These are phyloP conservation scores for Tenthredo livida DNA, from an alignment of 2,888 invertebrate species.

Conservation along the genomic window DNA sequence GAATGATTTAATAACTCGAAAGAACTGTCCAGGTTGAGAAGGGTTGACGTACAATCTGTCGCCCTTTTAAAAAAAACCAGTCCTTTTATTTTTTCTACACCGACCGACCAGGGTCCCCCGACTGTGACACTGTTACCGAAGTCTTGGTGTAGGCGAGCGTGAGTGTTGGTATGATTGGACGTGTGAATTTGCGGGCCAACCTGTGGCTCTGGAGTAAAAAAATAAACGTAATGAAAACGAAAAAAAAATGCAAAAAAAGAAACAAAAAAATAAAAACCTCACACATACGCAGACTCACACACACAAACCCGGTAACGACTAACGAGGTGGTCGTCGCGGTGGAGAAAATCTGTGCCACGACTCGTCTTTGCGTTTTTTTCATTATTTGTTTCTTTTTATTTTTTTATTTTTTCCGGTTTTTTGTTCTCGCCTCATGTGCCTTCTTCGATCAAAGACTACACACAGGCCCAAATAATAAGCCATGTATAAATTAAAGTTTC, in stretches of 20 bases:
- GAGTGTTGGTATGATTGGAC: conserved; percentile 50
- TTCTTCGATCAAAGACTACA: conserved; percentile 40
- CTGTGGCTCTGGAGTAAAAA: conserved; percentile 39
- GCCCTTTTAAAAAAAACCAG: conserved; percentile 47
- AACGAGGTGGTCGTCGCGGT: conserved; percentile 47
- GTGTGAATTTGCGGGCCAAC: conserved; percentile 51
- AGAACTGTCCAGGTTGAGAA: conserved; percentile 69
- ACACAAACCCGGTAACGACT: conserved; percentile 14
- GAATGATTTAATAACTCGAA: conserved; percentile 74
- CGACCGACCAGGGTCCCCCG: not conserved
- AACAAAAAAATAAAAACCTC: not conserved
- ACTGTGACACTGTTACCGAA: conserved; percentile 24
- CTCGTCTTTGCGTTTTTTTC: not conserved
- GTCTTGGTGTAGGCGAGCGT: conserved; percentile 25
- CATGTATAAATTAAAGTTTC: conserved; percentile 26
- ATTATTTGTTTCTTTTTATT: not conserved
- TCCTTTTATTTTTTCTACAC: conserved; percentile 38
- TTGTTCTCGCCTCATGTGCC: not conserved
- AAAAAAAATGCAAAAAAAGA: not conserved
- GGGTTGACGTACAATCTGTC: conserved; percentile 67
- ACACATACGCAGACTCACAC: too few relatives aligned
- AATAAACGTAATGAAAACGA: not conserved
- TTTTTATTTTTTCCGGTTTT: not conserved
- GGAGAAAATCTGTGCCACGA: conserved; percentile 38
- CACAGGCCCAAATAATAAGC: conserved; percentile 1